Base-by-base conservation (phyloP, 2,113 vertebrate species). In the Neogale vison region DNA sequence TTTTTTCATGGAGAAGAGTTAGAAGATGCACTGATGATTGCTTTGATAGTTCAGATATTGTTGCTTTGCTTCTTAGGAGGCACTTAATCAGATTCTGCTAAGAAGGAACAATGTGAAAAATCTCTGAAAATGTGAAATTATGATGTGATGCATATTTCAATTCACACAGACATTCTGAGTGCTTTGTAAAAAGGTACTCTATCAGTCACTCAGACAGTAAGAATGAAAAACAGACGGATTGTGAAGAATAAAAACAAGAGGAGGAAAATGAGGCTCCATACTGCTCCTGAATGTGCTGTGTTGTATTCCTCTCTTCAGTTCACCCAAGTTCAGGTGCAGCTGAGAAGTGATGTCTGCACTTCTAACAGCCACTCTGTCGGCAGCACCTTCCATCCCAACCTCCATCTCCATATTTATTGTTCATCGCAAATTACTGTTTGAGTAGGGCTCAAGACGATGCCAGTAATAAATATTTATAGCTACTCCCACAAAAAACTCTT, bases 41-140 rank as follows among this genome's bases (percentile, higher is more conserved):
- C 82, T 93, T 98, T 97, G 98, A 98, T 98, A 97, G 98, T 98
- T 98, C 91, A 97, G 79, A 82, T 91, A 47, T 10, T 71, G 17
- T 77, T 93, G 12, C 81, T 98, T 97, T 71, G 17, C 42, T 92
- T 97, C 92, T 77, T 96, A 31, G 57, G 39, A 93, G 90, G 59
- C 36, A 95, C 80, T 98, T 98, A 67, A 92, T 94, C 92, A 97
- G 88, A 63, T 10, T 96, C 94, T 95, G 95, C n/a, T 84, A 90
- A 95, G 98, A 90, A 82, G 93, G 79, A 85, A 69, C 79, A 97
- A 61, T 83, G 29, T 39, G 65, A 88, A 95, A 20, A 47, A 21
- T 87, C 9, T 63, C 92, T 95, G 61, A 94, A 74, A 98, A 98
- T 23, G 57, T 21, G 88, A 65, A 92, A 94, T 77, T 97, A 42